Evolutionary conservation across 1,140 invertebrate species (phyloP).

Genomic region (Zophobas atratus): DNA sequence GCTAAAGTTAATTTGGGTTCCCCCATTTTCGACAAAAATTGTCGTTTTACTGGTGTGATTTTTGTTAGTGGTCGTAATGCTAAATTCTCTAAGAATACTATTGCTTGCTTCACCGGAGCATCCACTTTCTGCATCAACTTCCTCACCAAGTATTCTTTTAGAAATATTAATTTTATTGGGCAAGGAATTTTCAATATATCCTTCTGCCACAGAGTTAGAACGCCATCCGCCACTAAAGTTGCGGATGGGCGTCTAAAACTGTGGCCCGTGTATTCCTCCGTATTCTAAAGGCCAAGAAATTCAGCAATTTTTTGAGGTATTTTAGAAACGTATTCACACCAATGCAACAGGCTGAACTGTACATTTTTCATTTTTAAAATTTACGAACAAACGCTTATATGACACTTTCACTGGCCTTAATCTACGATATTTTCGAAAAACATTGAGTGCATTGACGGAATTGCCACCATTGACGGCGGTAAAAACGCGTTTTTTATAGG

Average conservation of each 20-base stretch:
- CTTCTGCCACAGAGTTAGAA: neutral
- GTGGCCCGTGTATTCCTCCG: neutral
- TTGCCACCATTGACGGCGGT: neutral
- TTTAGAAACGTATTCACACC: neutral
- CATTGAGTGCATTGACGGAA: neutral
- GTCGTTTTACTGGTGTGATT: too few species aligned
- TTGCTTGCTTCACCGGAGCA: too few species aligned
- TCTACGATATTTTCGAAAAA: neutral
- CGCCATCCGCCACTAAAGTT: neutral
- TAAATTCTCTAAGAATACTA: too few species aligned
- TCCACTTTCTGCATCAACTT: too few species aligned
- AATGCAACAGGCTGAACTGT: neutral
- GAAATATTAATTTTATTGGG: neutral
- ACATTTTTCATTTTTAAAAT: neutral
- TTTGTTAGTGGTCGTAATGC: too few species aligned
- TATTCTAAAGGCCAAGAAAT: neutral
- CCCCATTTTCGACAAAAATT: too few species aligned
- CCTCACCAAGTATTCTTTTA: neutral
- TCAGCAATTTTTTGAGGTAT: neutral
- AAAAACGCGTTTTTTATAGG: neutral
- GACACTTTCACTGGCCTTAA: conserved; percentile 4
- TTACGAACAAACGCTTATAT: conserved; percentile 3
- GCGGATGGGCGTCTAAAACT: neutral
- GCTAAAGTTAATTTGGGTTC: too few species aligned
- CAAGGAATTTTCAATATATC: neutral